Base-by-base conservation (phyloP, 2,113 vertebrate genomes). In the Muscicapa adusta region DNA sequence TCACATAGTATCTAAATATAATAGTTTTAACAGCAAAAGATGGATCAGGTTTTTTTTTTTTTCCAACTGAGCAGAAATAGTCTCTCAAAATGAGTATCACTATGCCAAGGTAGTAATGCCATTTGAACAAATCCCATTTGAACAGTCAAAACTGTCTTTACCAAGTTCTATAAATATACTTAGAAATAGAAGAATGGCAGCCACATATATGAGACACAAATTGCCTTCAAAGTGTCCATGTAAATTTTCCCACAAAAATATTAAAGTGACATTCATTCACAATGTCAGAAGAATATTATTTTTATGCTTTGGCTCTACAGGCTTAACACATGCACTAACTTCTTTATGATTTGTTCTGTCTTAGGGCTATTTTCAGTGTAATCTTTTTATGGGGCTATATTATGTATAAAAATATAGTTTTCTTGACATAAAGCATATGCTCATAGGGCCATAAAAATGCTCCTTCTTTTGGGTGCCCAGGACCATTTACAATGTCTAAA, bases 201-300 rank as follows among this genome's bases (percentile, higher is more conserved):
- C 80, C 66, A 61, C 58, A 34, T 61, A 56, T 31, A 81, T 34
- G 82, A 82, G 78, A 63, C n/a, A 88, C 43, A 84, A 58, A 84
- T 87, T 91, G 89, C 81, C 91, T 94, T 96, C 91, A 77, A 70
- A 95, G n/a, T 85, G 86, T 92, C 96, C 90, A 48, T 92, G 74
- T 87, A 82, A 74, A 94, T 96, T 87, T 93, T 93, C 97, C 88
- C 13, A 93, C 60, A 95, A 94, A 97, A 93, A 56, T 86, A 71
- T 77, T 36, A 81, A 97, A 95, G 80, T 96, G 83, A 94, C 87
- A 88, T 94, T 95, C 95, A 94, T 95, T 96, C 81, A 91, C 62
- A 31, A 36, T 97, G 85, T 94, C 94, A 97, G 79, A 97, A 58
- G 75, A 93, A 94, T 86, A 94, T 96, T 95, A 93, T 96, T 96